Base-by-base conservation (phyloP, 2,888 invertebrate genomes). In the Anoncus sp. region DNA sequence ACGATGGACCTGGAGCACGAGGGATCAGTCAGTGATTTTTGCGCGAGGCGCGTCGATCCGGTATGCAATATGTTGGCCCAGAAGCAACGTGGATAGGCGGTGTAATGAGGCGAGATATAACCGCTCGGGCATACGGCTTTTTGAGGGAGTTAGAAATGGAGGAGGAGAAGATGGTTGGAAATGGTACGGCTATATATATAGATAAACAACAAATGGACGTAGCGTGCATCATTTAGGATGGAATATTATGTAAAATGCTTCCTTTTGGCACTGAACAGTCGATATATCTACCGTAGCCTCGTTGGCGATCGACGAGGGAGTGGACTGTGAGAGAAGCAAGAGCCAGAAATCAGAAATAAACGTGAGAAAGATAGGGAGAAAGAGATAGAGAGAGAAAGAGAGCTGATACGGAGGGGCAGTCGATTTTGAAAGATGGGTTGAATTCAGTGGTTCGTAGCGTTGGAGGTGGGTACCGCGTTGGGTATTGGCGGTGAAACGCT, bases 41-140 rank as follows among this genome's bases (percentile, higher is more conserved):
- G 69, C 67, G 60, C 62, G 78, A 74, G 76, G 74, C 85, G 85
- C 85, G 83, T 82, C 77, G 84, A 85, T 83, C 83, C 84, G 82
- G 78, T 81, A 77, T 81, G 83, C 76, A 83, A 86, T 84, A 85
- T 83, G 83, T 85, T 83, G 85, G 84, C 81, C 84, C 83, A 86
- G 59, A 85, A 85, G 83, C 82, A 83, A 49, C 84, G 82, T 84
- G 16, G 24, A 45, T 76, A 85, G 84, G 80, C 83, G 83, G 86
- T 85, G 87, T 88, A 89, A 89, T 87, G 88, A 89, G 87, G 85
- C 89, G 85, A 87, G 85, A 86, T 87, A 85, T 27, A 40, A n/a
- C 43, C 85, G 85, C 85, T 85, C 81, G 79, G 83, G 80, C 82
- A 16, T 82, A 78, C 77, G 79, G 73, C 67, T 67, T 31, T 53